These are phyloP conservation scores for Girardinichthys multiradiatus DNA, from an alignment of 2,113 vertebrate species.

Conservation along the genomic window DNA sequence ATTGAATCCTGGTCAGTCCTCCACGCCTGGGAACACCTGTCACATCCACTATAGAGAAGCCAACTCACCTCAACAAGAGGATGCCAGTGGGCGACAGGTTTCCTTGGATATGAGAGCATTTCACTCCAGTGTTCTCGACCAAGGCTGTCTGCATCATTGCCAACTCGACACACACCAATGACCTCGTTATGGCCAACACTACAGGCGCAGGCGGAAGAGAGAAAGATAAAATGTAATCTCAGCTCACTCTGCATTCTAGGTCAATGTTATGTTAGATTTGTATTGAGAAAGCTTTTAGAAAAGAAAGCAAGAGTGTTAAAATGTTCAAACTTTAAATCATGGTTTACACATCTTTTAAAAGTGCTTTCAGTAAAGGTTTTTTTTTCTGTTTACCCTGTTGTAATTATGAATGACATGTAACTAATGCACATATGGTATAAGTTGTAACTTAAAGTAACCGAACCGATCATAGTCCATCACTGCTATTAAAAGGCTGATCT, in stretches of 20 bases:
- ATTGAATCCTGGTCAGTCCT: slow-evolving; percentile 2
- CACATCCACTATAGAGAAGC: slow-evolving; percentile 5
- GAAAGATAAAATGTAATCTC: slow-evolving; percentile 69
- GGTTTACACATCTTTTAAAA: neutral
- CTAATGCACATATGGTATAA: neutral
- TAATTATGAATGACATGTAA: slow-evolving; percentile 9
- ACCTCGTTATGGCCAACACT: slow-evolving; percentile 99
- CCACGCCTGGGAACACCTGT: slow-evolving; percentile 19
- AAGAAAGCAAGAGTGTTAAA: slow-evolving; percentile 12
- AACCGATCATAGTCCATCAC: slow-evolving; percentile 99
- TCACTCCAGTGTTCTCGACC: slow-evolving; percentile 98
- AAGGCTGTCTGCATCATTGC: slow-evolving; percentile 91
- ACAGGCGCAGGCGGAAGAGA: slow-evolving; percentile 81
- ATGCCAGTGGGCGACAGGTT: slow-evolving; percentile 98
- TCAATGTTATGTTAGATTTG: neutral
- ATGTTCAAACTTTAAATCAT: neutral
- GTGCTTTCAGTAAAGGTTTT: neutral
- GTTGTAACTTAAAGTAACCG: slow-evolving; percentile 62
- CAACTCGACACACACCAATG: slow-evolving; percentile 97
- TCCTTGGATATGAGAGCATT: slow-evolving; percentile 96
- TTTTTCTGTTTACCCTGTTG: neutral
- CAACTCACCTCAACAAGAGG: slow-evolving; percentile 91
- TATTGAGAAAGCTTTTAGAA: neutral
- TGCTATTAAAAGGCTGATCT: slow-evolving; percentile 97
- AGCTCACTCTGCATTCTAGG: slow-evolving; percentile 1